Evolutionary conservation across 2,797 vertebrate genomes (phyloP).

Genomic region (Xerus rutilus): DNA sequence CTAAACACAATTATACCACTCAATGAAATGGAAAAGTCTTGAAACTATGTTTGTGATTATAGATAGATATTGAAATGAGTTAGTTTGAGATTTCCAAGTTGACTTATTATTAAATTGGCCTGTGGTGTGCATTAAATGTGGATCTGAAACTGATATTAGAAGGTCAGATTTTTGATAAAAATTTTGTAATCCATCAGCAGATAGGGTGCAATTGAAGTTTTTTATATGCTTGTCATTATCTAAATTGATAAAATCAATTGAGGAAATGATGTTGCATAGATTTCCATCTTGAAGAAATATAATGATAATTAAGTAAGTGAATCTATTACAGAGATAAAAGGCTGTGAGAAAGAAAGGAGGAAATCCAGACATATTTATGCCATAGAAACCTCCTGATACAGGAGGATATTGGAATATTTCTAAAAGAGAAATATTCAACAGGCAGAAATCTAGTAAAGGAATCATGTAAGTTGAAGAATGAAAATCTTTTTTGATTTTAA

Average conservation of each 20-base stretch:
- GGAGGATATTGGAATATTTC: background rate
- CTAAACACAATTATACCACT: background rate
- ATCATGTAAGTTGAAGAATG: background rate
- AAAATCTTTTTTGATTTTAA: background rate
- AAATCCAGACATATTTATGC: background rate
- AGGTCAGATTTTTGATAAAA: constrained; percentile 11
- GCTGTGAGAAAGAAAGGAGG: background rate
- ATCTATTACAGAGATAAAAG: background rate
- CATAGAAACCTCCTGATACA: background rate
- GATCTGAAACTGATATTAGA: background rate
- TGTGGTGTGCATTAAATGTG: background rate
- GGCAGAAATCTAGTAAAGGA: background rate
- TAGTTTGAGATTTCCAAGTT: background rate
- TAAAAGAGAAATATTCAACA: background rate
- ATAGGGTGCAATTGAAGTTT: background rate
- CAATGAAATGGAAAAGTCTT: background rate
- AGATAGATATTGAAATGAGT: background rate
- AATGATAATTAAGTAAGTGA: background rate
- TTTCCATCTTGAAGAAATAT: background rate
- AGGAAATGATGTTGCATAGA: background rate
- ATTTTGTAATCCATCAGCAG: background rate
- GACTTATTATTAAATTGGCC: background rate
- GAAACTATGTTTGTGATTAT: background rate
- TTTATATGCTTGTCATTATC: background rate
- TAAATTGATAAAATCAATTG: constrained; percentile 8